Percentiles rank a stretch among this genome's conserved stretches.
Conservation (phyloP, 2,797 vertebrate species). For the Bovichtus diacanthus region DNA sequence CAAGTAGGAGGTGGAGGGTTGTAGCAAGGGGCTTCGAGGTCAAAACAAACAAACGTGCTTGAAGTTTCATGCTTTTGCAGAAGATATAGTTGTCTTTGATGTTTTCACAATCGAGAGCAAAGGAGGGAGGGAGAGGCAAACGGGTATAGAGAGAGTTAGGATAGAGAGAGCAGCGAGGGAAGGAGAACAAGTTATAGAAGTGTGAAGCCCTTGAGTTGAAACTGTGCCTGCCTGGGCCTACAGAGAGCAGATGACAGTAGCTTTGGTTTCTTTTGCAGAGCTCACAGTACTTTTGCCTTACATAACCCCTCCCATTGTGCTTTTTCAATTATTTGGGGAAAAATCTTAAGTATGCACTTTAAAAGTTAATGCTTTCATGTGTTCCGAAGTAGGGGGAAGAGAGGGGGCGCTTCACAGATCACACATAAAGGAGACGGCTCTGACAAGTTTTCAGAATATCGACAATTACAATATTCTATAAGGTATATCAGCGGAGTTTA, state of each 20-base stretch:
- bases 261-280: slow-evolving; percentile 76
- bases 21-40: slow-evolving; percentile 66
- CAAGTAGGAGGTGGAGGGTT: slow-evolving; percentile 57
- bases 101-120: slow-evolving; percentile 67
- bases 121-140: slow-evolving; percentile 67
- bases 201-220: slow-evolving; percentile 82
- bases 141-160: slow-evolving; percentile 59
- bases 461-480: slow-evolving; percentile 76
- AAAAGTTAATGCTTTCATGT: slow-evolving; percentile 83
- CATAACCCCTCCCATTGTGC: slow-evolving; percentile 81
- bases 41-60: slow-evolving; percentile 76
- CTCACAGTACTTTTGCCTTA: slow-evolving; percentile 81
- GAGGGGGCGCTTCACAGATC: slow-evolving; percentile 69
- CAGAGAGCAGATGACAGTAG: slow-evolving; percentile 82
- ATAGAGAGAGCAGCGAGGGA: slow-evolving; percentile 68
- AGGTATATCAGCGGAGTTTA: slow-evolving; percentile 73
- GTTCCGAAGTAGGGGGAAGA: slow-evolving; percentile 61
- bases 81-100: slow-evolving; percentile 77
- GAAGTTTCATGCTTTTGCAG: slow-evolving; percentile 74
- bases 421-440: slow-evolving; percentile 62
- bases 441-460: slow-evolving; percentile 73
- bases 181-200: slow-evolving; percentile 73
- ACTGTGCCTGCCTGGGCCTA: slow-evolving; percentile 77
- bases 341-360: slow-evolving; percentile 81
- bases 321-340: slow-evolving; percentile 82